Conservation (phyloP, 2,113 vertebrate genomes). For the Protobothrops flavoviridis region DNA sequence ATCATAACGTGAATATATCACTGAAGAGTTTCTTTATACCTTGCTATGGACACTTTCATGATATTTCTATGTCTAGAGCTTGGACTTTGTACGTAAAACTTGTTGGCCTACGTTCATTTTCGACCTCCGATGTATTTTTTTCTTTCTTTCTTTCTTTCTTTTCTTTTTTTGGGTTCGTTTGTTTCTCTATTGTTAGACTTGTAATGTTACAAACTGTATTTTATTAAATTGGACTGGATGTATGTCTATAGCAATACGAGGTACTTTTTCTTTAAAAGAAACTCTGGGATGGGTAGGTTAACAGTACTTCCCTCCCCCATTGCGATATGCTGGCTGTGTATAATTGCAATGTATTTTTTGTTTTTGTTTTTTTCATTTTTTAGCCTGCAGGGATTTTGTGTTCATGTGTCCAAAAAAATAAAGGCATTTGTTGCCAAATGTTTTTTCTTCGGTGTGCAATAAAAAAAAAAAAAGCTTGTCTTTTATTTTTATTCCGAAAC, state of each 20-base stretch:
- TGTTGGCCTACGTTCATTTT: slow-evolving; percentile 89
- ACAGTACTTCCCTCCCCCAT: slow-evolving; percentile 59
- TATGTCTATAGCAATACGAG: slow-evolving; percentile 91
- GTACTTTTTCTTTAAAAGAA: slow-evolving; percentile 77
- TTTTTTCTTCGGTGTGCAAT: slow-evolving; percentile 66
- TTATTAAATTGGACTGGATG: slow-evolving; percentile 82
- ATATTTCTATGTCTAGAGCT: slow-evolving; percentile 78
- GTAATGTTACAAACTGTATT: slow-evolving; percentile 82
- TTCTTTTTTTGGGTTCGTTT: slow-evolving; percentile 50
- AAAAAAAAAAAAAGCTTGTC: slow-evolving; percentile 58
- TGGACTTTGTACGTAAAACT: slow-evolving; percentile 69
- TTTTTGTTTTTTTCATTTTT: slow-evolving; percentile 68
- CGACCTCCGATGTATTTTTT: slow-evolving; percentile 72
- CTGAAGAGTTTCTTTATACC: slow-evolving; percentile 66
- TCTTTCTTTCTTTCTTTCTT: background rate
- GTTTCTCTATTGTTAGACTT: slow-evolving; percentile 80
- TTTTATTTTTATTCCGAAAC: slow-evolving; percentile 45
- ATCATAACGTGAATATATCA: slow-evolving; percentile 61
- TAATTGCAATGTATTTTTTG: slow-evolving; percentile 77
- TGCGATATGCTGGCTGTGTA: slow-evolving; percentile 75
- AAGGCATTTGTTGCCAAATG: slow-evolving; percentile 90
- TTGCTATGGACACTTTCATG: slow-evolving; percentile 73
- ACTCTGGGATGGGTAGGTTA: slow-evolving; percentile 58
- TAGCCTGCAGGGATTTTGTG: slow-evolving; percentile 98
- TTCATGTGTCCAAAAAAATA: slow-evolving; percentile 95